Conservation (phyloP, 2,888 invertebrate species). For the Serripes groenlandicus region DNA sequence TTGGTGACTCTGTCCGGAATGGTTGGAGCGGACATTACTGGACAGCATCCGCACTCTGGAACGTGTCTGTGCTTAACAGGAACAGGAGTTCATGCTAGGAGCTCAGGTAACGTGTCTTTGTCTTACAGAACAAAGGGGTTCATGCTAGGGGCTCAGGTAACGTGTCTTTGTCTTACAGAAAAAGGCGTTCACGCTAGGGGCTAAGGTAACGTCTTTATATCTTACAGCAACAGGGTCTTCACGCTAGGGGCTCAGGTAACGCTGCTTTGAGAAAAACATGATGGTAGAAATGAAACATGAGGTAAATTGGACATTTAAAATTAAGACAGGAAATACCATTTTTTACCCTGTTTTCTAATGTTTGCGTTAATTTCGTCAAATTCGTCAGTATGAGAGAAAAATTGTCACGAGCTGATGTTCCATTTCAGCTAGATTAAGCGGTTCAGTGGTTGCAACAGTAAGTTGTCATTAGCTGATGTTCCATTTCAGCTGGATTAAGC, state of each 20-base stretch:
- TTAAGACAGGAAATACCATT: too few relatives aligned
- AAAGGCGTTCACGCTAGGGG: conserved; percentile 67
- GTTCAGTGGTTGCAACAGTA: background rate
- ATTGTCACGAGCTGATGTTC: background rate
- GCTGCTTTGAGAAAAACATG: too few relatives aligned
- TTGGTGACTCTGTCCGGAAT: conserved; percentile 5
- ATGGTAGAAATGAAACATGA: too few relatives aligned
- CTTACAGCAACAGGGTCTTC: too few relatives aligned
- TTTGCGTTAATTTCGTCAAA: background rate
- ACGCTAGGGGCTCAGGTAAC: too few relatives aligned
- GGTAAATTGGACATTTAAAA: too few relatives aligned
- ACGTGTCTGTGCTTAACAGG: conserved; percentile 67
- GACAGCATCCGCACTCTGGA: conserved; percentile 63
- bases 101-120: conserved; percentile 60
- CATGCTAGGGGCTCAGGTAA: too few relatives aligned
- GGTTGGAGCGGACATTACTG: conserved; percentile 59
- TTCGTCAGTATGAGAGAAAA: background rate
- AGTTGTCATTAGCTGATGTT: background rate
- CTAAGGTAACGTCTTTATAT: too few relatives aligned
- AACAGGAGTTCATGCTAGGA: conserved; percentile 65
- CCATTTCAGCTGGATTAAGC: conserved; percentile 28
- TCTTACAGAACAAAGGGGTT: too few relatives aligned
- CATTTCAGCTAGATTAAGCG: background rate
- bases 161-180: conserved; percentile 66
- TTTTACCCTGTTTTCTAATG: too few relatives aligned